Evolutionary conservation across 2,797 vertebrate genomes (phyloP), one percentile per base, ranked within the genome.

Genomic region (Enteromius paludinosus): DNA sequence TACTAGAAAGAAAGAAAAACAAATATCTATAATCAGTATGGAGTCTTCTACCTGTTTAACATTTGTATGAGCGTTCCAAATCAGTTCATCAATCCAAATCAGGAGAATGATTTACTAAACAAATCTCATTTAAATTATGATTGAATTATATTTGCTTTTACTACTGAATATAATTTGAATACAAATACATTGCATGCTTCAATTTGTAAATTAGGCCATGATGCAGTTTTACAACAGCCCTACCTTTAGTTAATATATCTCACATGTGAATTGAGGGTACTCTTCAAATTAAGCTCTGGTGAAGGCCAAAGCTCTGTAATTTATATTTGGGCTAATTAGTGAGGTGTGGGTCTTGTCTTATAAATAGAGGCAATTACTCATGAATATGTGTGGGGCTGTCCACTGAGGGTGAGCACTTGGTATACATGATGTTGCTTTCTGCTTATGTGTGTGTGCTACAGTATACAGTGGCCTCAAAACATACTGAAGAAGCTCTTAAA

Each of bases 341-440:
- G 88, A 90, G 83, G 90, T 89, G 90, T 90, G 88, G 89, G 84
- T 92, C 89, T 79, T 91, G 90, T 93, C 90, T 92, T 83, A 91
- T 92, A 90, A 92, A 92, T 91, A 90, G 84, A 91, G 90, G 90
- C 90, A 93, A 93, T 94, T 93, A 94, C 92, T 93, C 90, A 92
- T 92, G 90, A 90, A 92, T 91, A 91, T 91, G 90, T 90, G 86
- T 89, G 84, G 70, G 85, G 86, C 87, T 69, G 87, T 92, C 88
- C 86, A 88, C 87, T 89, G 90, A 91, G 89, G 88, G 8, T 72
- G 87, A 89, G 86, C 88, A 88, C 86, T 89, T 89, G 85, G 84
- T 85, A 62, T 78, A 70, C 83, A 84, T 89, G 38, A 17, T 75
- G 30, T 30, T 23, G 35, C 54, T 62, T 54, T 82, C 30, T 79